A percentile compares a stretch with the other conserved stretches of the same genome.
Evolutionary conservation across 2,888 invertebrate genomes (phyloP).

Genomic region (Ctenicera cuprea): DNA sequence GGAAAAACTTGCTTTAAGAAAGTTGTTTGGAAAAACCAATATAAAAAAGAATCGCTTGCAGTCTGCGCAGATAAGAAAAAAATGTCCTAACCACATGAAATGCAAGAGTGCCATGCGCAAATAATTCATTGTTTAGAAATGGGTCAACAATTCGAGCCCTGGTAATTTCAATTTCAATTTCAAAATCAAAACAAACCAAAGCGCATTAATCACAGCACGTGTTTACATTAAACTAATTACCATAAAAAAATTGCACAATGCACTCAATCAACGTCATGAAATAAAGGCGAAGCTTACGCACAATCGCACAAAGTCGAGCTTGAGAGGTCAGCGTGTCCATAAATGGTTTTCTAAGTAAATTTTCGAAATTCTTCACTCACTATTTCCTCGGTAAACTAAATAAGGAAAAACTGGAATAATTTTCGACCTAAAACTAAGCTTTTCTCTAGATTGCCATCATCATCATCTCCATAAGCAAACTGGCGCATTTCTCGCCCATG

Average conservation of each 20-base stretch:
- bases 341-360: neutral
- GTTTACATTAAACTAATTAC: neutral
- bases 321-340: neutral
- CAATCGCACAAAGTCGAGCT: neutral
- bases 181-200: neutral
- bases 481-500: slow-evolving; percentile 45
- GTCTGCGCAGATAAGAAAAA: too few species aligned
- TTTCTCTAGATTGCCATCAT: too few species aligned
- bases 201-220: slow-evolving; percentile 4
- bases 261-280: neutral
- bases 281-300: neutral
- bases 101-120: neutral
- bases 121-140: neutral
- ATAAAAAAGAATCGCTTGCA: too few species aligned
- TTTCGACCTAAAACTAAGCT: too few species aligned
- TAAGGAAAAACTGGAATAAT: too few species aligned
- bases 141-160: neutral
- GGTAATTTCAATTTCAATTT: neutral
- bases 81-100: too few species aligned
- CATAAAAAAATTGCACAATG: slow-evolving; percentile 10
- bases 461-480: too few species aligned
- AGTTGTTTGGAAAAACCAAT: too few species aligned
- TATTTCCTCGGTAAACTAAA: neutral
- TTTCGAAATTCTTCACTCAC: neutral
- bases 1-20: too few species aligned